A percentile compares a stretch with the other conserved stretches of the same genome.
Evolutionary conservation across 2,888 invertebrate species (phyloP).

Genomic region (Napeogenes sylphis): DNA sequence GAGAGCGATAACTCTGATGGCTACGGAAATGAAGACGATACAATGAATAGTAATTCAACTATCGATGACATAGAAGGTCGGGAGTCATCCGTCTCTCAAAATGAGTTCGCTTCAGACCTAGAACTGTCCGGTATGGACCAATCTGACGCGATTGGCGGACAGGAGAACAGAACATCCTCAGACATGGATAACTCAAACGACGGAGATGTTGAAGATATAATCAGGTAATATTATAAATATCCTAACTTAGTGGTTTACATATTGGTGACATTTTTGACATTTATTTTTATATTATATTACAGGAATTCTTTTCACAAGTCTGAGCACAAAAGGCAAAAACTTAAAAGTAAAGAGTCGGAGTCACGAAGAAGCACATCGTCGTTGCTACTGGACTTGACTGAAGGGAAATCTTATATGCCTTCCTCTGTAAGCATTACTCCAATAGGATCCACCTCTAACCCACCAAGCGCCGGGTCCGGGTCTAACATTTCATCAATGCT

Average conservation of each 20-base stretch:
- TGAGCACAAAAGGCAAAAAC: conserved; percentile 79
- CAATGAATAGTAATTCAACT: conserved; percentile 67
- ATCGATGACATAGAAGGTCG: conserved; percentile 65
- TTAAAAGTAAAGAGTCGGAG: conserved; percentile 78
- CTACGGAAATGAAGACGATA: conserved; percentile 67
- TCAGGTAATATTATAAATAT: conserved; percentile 55
- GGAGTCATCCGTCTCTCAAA: conserved; percentile 69
- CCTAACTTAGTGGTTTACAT: too few relatives aligned
- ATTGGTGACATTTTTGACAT: too few relatives aligned
- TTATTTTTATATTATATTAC: conserved; percentile 35
- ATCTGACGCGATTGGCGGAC: conserved; percentile 73
- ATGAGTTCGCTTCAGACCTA: conserved; percentile 79
- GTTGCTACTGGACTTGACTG: conserved; percentile 76
- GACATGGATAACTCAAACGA: conserved; percentile 80
- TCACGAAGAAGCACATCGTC: conserved; percentile 63
- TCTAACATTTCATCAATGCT: conserved; percentile 78
- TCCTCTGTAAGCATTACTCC: conserved; percentile 75
- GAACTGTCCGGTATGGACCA: conserved; percentile 81
- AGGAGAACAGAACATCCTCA: conserved; percentile 64
- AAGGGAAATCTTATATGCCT: conserved; percentile 73
- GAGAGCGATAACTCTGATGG: conserved; percentile 68
- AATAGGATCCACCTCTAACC: conserved; percentile 70
- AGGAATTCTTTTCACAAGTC: conserved; percentile 78
- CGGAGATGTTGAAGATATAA: conserved; percentile 80
- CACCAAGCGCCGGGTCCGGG: conserved; percentile 80